Evolutionary conservation across 2,797 vertebrate species (phyloP), one percentile per base, ranked within the genome.

Genomic region (Ceyx erithaca): DNA sequence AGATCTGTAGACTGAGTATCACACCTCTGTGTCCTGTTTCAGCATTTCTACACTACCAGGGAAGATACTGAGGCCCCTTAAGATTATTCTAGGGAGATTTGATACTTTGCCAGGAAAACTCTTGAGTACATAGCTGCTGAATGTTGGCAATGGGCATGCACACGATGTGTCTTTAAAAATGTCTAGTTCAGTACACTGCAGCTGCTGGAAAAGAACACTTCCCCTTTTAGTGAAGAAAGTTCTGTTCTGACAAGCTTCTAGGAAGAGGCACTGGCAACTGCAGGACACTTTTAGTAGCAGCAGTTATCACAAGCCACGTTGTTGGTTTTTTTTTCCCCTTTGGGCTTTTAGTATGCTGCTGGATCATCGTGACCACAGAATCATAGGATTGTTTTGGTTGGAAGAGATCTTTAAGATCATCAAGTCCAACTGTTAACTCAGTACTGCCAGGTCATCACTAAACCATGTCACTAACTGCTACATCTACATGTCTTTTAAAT

Each of bases 31-130:
- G 89, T 70, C 30, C 57, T 48, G 90, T 61, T 71, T 93, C 78
- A 75, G 78, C 1, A 3, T 68, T 67, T 43, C 85, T 63, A 49
- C 43, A 55, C 31, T 41, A 43, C 71, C 80, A 82, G 54, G 43
- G 88, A 93, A 85, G 59, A 28, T 1, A 55, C 1, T 85, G 81
- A 94, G 81, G 81, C 84, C 59, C 37, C 69, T 92, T 54, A 68
- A 85, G 59, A 85, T 71, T 90, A 71, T 85, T 94, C 45, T 79
- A 92, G 43, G 62, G 81, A 82, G 28, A 25, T 71, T 93, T 94
- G 94, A 77, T 68, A 62, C 55, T 71, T 23, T 0, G 84, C 93
- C 91, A 96, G 80, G 92, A 95, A 94, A 91, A 93, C 64, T 62
- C 86, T 54, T 21, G 68, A 78, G 84, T 57, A 87, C 87, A 80